A percentile compares a stretch with the other conserved stretches of the same genome.
These are phyloP conservation scores for Speoplatyrhinus poulsoni DNA, from an alignment of 2,113 vertebrate genomes.

Conservation along the genomic window DNA sequence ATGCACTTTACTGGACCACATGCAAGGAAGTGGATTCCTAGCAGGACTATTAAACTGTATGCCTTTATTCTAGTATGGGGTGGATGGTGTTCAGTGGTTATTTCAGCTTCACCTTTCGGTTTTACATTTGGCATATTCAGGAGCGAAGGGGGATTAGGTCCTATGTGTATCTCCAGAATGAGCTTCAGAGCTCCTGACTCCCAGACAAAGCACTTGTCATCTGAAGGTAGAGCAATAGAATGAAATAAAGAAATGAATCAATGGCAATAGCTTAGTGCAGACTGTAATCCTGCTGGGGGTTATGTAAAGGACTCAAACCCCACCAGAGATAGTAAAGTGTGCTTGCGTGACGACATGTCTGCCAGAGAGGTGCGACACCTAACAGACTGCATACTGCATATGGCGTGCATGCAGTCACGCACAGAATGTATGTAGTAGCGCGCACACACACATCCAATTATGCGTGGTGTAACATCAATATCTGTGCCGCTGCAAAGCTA, in stretches of 20 bases:
- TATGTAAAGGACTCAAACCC: constrained; percentile 53
- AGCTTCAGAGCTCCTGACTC: constrained; percentile 38
- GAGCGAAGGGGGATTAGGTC: constrained; percentile 69
- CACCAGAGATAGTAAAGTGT: constrained; percentile 32
- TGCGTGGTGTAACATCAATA: no score
- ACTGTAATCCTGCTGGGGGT: constrained; percentile 58
- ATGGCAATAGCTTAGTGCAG: constrained; percentile 39
- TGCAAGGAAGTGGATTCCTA: no score
- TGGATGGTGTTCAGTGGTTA: background rate
- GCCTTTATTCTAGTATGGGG: background rate
- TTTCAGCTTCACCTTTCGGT: constrained; percentile 26
- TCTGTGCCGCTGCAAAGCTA: no score
- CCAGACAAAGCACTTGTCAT: constrained; percentile 26
- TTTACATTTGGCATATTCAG: constrained; percentile 52
- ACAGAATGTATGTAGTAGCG: background rate
- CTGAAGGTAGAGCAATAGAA: constrained; percentile 52
- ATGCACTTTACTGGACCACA: background rate
- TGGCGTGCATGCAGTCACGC: constrained; percentile 24
- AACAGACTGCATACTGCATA: constrained; percentile 28
- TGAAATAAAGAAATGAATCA: constrained; percentile 34
- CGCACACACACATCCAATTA: no score
- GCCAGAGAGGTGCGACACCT: constrained; percentile 41
- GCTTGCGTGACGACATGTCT: constrained; percentile 51
- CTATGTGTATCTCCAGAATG: constrained; percentile 43
- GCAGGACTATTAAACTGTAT: no score